Evolutionary conservation across 2,113 vertebrate genomes (phyloP).

Genomic region (Peromyscus polionotus): DNA sequence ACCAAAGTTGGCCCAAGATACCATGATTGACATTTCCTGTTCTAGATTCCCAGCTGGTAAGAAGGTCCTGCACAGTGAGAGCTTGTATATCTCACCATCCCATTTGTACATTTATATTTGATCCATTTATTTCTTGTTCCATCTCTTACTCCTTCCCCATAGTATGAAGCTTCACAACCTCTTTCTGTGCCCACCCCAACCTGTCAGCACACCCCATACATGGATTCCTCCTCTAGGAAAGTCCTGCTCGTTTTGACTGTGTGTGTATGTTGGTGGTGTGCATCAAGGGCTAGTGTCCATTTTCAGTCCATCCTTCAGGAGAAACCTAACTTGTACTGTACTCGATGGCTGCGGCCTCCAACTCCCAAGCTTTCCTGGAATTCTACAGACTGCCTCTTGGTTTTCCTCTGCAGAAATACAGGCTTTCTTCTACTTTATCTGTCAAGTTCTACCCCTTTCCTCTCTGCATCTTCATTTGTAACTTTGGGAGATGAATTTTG

Average conservation of each 20-base stretch:
- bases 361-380: not conserved
- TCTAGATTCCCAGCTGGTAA: not conserved
- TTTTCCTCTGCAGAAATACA: not conserved
- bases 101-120: not conserved
- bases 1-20: not conserved
- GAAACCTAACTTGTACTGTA: no score
- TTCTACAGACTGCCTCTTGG: fast-evolving
- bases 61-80: not conserved
- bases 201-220: not conserved
- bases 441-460: not conserved
- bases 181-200: not conserved
- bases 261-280: not conserved
- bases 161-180: not conserved
- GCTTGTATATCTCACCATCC: no score
- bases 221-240: not conserved
- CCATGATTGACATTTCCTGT: not conserved
- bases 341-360: no score
- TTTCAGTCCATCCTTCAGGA: not conserved
- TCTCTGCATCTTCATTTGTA: not conserved
- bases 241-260: not conserved
- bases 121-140: not conserved
- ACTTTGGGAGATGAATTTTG: not conserved
- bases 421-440: not conserved
- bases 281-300: not conserved
- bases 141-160: not conserved